A percentile compares a stretch with the other conserved stretches of the same genome.
phyloP scores from a whole-genome alignment of 2,113 vertebrate species.

The Strix uralensis region DNA sequence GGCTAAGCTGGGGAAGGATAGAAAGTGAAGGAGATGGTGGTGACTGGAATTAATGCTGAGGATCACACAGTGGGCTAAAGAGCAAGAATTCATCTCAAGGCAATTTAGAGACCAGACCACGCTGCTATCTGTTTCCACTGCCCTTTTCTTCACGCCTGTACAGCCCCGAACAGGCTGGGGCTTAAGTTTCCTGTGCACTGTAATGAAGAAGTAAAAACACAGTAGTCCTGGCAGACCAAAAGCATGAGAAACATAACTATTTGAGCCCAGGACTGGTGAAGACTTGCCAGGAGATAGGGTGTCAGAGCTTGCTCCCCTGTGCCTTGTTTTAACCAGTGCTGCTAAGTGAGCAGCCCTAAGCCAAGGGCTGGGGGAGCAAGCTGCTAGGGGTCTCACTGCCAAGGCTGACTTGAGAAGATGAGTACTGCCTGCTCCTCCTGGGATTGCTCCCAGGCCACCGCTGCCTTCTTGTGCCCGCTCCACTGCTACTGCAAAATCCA shows the following conservation, averaged over 20 bases:
- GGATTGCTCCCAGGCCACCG: background rate
- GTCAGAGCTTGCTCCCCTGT: background rate
- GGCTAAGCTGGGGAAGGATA: background rate
- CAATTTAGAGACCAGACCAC: background rate
- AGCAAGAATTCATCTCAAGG: background rate
- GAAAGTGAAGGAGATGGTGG: background rate
- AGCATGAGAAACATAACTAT: background rate
- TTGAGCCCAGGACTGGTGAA: background rate
- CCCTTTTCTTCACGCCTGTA: background rate
- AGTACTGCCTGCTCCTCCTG: background rate
- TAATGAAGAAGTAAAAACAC: background rate
- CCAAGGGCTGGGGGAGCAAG: fast-evolving
- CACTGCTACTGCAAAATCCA: background rate
- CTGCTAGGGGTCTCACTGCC: background rate
- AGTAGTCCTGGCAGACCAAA: background rate
- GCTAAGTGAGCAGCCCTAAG: background rate
- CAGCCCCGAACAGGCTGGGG: background rate
- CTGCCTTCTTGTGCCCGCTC: background rate
- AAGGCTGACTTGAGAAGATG: background rate
- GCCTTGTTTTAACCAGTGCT: background rate
- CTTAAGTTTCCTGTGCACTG: background rate
- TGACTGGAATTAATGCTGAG: background rate
- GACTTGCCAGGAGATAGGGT: background rate
- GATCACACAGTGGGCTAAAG: background rate
- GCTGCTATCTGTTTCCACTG: background rate